Evolutionary conservation across 2,888 invertebrate species (phyloP), one percentile per base, ranked within the genome.

Genomic region (Xestia sexstrigata): DNA sequence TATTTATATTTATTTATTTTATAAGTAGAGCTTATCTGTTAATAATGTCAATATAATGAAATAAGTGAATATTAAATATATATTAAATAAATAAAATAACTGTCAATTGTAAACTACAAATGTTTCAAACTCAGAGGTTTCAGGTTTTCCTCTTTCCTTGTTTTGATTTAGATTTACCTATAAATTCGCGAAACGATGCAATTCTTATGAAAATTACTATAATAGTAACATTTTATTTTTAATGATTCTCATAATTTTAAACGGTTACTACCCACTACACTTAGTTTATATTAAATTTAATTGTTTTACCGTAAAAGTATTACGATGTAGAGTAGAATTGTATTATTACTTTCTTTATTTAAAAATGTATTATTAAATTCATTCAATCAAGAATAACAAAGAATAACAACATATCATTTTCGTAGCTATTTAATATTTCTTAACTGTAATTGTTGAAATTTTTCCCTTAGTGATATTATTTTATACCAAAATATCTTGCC

Each of bases 371-470:
- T 75, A 26, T 75, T 76, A 81, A 60, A 78, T 70, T 83, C 72
- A 73, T 83, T 77, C 89, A 93, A 95, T 93, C 95, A 95, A 95
- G 95, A 94, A 94, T 95, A 94, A 93, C 91, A 90, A 93, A 93
- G 95, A 96, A 95, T 95, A 93, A 90, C 81, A 91, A 95, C 96
- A 96, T 96, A 96, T 96, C 96, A 95, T 91, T 90, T 90, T 88
- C 79, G 83, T 88, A 88, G 86, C 63, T 85, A 70, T 76, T 76
- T 81, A 83, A 69, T 72, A 79, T 78, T 77, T 78, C 42, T 78
- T 82, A 76, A 78, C 15, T 80, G 73, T 71, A 67, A 60, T 20
- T 55, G 30, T 84, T 79, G 78, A 83, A 69, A 70, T 65, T 66
- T 60, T 62, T 75, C 66, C 30, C 42, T 78, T 78, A 83, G 82